Evolutionary conservation across 1,140 invertebrate species (phyloP).

Genomic region (Aphelenchoides avenae): DNA sequence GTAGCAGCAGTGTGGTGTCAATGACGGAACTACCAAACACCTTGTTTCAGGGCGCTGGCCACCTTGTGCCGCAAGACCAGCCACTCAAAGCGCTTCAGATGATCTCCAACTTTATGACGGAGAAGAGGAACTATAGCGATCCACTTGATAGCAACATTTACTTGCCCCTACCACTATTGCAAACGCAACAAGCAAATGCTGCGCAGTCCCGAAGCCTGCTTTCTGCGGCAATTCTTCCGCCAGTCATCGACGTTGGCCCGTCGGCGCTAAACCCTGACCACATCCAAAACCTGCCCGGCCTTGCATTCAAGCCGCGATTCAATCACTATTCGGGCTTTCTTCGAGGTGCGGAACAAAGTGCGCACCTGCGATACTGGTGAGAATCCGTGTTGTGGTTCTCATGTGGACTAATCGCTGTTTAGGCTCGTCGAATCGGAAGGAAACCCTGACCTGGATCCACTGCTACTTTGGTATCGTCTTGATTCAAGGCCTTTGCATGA

Average conservation of each 20-base stretch:
- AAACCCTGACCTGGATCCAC: conserved; percentile 61
- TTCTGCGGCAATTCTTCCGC: neutral
- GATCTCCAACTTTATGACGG: conserved; percentile 33
- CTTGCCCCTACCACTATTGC: neutral
- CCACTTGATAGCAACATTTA: conserved; percentile 9
- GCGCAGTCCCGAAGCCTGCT: neutral
- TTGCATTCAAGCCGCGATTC: conserved; percentile 37
- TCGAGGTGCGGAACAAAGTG: conserved; percentile 35
- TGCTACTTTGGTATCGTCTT: conserved; percentile 63
- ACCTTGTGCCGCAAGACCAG: conserved; percentile 33
- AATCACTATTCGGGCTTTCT: conserved; percentile 58
- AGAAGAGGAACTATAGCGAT: conserved; percentile 10
- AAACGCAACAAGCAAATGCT: neutral
- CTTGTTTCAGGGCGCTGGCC: conserved; percentile 15
- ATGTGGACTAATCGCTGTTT: conserved; percentile 24
- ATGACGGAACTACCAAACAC: neutral
- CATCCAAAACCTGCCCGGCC: conserved; percentile 49
- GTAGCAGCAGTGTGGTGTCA: too few relatives aligned
- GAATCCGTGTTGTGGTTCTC: neutral
- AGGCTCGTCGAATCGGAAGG: conserved; percentile 59
- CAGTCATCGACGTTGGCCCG: conserved; percentile 11
- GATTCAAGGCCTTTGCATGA: too few relatives aligned
- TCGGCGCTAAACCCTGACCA: conserved; percentile 40
- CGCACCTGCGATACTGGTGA: conserved; percentile 58
- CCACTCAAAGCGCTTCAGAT: conserved; percentile 35